These are phyloP conservation scores for Numenius arquata DNA, from an alignment of 2,113 vertebrate species.

Conservation along the genomic window DNA sequence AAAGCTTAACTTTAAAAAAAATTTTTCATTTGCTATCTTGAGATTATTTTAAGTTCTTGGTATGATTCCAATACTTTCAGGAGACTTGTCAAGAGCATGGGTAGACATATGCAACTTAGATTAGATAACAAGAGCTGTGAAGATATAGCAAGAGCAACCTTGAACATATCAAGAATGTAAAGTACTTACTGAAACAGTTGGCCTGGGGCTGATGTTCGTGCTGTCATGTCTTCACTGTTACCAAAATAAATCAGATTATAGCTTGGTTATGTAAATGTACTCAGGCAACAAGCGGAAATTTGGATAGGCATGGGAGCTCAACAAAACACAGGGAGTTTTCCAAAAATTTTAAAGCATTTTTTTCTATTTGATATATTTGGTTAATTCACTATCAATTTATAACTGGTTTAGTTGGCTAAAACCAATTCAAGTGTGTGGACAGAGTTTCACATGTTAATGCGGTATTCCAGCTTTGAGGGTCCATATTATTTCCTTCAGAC, in stretches of 20 bases:
- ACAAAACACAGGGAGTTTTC: not conserved
- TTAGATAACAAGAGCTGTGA: not conserved
- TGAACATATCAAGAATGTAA: not conserved
- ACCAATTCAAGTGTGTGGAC: accelerated
- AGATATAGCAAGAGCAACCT: not conserved
- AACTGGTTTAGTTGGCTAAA: not conserved
- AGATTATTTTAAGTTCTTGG: constrained; percentile 27
- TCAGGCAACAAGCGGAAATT: not conserved
- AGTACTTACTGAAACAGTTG: not conserved
- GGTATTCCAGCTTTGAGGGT: not conserved
- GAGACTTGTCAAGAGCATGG: constrained; percentile 9
- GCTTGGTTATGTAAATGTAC: not conserved
- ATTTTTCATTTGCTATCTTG: not conserved
- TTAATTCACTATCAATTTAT: not conserved
- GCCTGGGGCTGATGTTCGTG: not conserved
- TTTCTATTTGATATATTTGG: not conserved
- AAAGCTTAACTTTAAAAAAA: not conserved
- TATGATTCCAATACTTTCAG: not conserved
- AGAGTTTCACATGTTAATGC: not conserved
- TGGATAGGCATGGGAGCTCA: not conserved
- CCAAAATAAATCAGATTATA: not conserved
- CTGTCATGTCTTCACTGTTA: not conserved
- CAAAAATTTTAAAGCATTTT: not conserved
- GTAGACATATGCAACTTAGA: not conserved
- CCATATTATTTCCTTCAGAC: not conserved